A percentile compares a stretch with the other conserved stretches of the same genome.
phyloP scores from a whole-genome alignment of 2,797 vertebrate species.

The Iguana delicatissima region DNA sequence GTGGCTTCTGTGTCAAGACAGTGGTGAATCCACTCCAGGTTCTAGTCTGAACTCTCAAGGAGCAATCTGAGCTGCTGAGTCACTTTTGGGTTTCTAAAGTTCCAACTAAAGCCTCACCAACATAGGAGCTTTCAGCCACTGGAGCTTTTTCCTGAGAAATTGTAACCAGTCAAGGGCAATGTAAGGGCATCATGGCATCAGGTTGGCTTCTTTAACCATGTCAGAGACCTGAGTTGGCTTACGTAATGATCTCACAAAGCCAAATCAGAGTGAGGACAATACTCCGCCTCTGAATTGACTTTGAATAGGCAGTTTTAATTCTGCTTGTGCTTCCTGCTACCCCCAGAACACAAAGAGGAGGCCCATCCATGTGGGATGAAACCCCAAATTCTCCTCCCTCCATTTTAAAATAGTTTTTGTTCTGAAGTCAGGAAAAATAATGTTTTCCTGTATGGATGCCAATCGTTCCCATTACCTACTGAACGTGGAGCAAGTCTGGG shows the following conservation, averaged over 20 bases:
- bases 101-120: no score
- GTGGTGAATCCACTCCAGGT: no score
- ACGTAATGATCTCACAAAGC: background rate
- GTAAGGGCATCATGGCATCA: background rate
- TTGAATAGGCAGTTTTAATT: background rate
- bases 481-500: background rate
- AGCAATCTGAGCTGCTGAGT: no score
- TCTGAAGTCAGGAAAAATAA: background rate
- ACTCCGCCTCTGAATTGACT: background rate
- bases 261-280: background rate
- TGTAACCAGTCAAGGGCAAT: background rate
- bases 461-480: no score
- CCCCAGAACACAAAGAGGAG: no score
- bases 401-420: no score
- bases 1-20: no score
- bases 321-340: background rate
- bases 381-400: background rate
- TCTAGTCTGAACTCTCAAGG: no score
- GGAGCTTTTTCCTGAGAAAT: background rate
- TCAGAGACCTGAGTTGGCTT: background rate
- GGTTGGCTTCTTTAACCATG: background rate
- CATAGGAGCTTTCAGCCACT: no score
- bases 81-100: no score
- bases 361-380: background rate
- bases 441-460: background rate